Base-by-base conservation (phyloP, 2,797 vertebrate genomes). In the Sebastolobus alascanus region DNA sequence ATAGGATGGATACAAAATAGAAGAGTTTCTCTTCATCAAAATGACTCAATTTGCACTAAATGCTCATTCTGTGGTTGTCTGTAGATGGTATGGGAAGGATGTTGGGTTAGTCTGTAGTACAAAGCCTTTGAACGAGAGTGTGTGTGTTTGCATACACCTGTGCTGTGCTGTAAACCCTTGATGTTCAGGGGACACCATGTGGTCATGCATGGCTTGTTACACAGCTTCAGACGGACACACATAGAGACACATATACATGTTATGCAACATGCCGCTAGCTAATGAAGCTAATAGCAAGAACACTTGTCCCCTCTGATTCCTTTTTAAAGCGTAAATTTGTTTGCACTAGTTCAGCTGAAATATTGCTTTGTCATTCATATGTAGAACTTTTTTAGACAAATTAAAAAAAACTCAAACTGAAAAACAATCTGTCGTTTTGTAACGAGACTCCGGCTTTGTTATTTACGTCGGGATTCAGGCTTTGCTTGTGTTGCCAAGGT, bases 201-300 rank as follows among this genome's bases (percentile, higher is more conserved):
- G 85, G 59, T 79, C 76, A 54, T 56, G 31, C 31, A 84, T 5
- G 74, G 76, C 56, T 72, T 67, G 35, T 79, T 87, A 33, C 80
- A 66, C 85, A 76, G 61, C 76, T 84, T 88, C 86, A 87, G 69
- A 77, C 40, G 69, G 64, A 50, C 76, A 75, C 43, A 71, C 33
- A 33, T 3, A 70, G 8, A 35, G 20, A 59, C 56, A 31, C 25
- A 72, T 43, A 8, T 50, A 5, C 9, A 20, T 2, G 25, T 59
- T 72, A 20, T 12, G 16, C 16, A 78, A 55, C 33, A 61, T 16
- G 10, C 50, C 38, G 16, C 25, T 14, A 11, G 20, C 38, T 31
- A 29, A 68, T 29, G 52, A 12, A n/a, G 58, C 27, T 46, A 54
- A 76, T 20, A n/a, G 35, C 54, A 43, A 16, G 29, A 16, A 61